Evolutionary conservation across 2,797 vertebrate species (phyloP).

Genomic region (Girardinus metallicus): DNA sequence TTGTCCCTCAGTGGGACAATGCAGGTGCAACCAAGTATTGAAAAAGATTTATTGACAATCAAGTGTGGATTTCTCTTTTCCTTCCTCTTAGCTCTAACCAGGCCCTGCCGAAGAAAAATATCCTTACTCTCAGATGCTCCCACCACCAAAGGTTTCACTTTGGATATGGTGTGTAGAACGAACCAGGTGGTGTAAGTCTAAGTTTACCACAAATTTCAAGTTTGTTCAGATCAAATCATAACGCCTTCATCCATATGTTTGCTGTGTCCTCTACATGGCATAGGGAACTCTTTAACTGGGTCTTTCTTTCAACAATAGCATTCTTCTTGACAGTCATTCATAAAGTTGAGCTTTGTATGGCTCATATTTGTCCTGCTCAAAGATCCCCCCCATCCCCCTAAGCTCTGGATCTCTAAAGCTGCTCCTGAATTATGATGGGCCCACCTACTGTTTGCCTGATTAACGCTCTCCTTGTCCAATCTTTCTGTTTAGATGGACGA

Average conservation of each 20-base stretch:
- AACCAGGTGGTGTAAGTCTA: background rate
- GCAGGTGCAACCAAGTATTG: background rate
- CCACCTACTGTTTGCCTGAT: background rate
- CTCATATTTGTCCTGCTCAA: background rate
- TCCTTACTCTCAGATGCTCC: background rate
- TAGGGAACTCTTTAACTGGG: background rate
- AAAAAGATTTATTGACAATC: background rate
- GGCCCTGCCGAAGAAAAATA: background rate
- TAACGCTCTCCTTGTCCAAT: background rate
- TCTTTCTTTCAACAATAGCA: background rate
- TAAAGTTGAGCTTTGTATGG: background rate
- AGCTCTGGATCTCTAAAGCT: background rate
- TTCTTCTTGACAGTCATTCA: background rate
- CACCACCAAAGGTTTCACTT: background rate
- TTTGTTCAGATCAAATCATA: background rate
- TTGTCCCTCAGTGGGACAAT: background rate
- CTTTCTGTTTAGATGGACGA: background rate
- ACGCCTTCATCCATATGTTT: background rate
- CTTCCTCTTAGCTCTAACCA: background rate
- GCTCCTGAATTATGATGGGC: background rate
- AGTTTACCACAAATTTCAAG: background rate
- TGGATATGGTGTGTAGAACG: background rate
- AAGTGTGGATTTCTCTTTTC: background rate
- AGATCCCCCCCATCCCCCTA: background rate
- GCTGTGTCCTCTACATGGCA: background rate